Conservation (phyloP, 1,140 invertebrate species). For the Elymnias hypermnestra region DNA sequence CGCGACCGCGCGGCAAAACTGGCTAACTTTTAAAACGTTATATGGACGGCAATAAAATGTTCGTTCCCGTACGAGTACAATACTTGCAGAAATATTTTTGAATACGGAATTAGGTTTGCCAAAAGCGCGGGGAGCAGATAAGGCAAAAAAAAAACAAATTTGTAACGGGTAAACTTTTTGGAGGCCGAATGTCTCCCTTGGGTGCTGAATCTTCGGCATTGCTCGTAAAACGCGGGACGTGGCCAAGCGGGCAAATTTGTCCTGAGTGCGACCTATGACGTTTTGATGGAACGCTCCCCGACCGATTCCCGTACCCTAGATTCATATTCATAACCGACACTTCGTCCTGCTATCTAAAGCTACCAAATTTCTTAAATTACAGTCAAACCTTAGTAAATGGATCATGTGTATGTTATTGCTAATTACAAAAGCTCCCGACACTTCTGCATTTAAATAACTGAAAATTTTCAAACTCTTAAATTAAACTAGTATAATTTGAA, state of each 20-base stretch:
- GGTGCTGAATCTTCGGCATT: slow-evolving; percentile 72
- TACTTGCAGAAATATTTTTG: slow-evolving; percentile 75
- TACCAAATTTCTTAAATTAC: background rate
- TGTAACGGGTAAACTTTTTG: slow-evolving; percentile 76
- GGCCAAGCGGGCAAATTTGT: slow-evolving; percentile 71
- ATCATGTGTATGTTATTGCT: no score
- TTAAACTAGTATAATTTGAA: no score
- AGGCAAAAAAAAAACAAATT: slow-evolving; percentile 75
- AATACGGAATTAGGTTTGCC: slow-evolving; percentile 75
- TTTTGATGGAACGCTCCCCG: slow-evolving; percentile 69
- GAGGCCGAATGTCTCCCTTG: slow-evolving; percentile 71
- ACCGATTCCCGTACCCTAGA: slow-evolving; percentile 63
- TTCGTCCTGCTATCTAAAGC: slow-evolving; percentile 6
- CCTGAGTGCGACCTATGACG: slow-evolving; percentile 72
- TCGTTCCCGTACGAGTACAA: slow-evolving; percentile 68
- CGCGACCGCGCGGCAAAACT: slow-evolving; percentile 49
- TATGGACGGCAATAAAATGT: slow-evolving; percentile 72
- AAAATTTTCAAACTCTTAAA: no score
- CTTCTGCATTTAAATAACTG: no score
- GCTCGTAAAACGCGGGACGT: slow-evolving; percentile 72
- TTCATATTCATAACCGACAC: slow-evolving; percentile 71
- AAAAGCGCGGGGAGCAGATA: slow-evolving; percentile 72
- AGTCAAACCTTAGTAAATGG: background rate
- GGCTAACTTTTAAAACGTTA: slow-evolving; percentile 74
- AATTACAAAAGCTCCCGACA: no score